These are phyloP conservation scores for Acrobeloides nanus DNA, from an alignment of 2,888 invertebrate genomes.

Conservation along the genomic window DNA sequence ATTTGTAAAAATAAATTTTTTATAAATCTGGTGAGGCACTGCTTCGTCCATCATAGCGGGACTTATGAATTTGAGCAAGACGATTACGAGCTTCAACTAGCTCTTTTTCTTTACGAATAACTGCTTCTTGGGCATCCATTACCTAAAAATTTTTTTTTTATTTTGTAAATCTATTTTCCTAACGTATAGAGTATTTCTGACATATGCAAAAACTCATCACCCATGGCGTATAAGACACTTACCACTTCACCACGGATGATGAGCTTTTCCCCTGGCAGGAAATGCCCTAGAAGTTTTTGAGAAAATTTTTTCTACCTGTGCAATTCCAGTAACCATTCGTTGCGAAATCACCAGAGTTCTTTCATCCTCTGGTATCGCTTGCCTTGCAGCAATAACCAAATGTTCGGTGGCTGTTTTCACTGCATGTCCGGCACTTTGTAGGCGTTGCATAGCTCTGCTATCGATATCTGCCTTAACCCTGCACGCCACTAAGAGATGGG, in stretches of 20 bases:
- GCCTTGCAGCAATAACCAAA: conserved; percentile 85
- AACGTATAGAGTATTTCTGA: not conserved
- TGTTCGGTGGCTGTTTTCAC: conserved; percentile 96
- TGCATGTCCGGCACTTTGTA: conserved; percentile 64
- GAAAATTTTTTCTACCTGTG: no score
- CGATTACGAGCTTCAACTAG: conserved; percentile 82
- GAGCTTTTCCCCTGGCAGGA: not conserved
- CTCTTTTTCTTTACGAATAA: conserved; percentile 78
- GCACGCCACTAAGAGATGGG: conserved; percentile 91
- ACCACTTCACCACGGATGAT: no score
- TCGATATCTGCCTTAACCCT: conserved; percentile 96
- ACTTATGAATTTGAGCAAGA: conserved; percentile 81
- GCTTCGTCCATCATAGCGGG: conserved; percentile 84
- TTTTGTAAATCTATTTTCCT: not conserved
- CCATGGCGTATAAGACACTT: no score
- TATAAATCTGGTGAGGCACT: no score
- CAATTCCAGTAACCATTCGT: conserved; percentile 64
- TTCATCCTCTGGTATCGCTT: conserved; percentile 83
- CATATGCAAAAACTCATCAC: no score
- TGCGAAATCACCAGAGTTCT: conserved; percentile 79
- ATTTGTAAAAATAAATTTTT: no score
- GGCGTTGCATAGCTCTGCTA: conserved; percentile 80
- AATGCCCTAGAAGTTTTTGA: no score
- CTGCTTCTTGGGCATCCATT: conserved; percentile 60
- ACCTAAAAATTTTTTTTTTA: conserved; percentile 25